Conservation (phyloP, 2,113 vertebrate genomes). For the Gallinago jamesoni region DNA sequence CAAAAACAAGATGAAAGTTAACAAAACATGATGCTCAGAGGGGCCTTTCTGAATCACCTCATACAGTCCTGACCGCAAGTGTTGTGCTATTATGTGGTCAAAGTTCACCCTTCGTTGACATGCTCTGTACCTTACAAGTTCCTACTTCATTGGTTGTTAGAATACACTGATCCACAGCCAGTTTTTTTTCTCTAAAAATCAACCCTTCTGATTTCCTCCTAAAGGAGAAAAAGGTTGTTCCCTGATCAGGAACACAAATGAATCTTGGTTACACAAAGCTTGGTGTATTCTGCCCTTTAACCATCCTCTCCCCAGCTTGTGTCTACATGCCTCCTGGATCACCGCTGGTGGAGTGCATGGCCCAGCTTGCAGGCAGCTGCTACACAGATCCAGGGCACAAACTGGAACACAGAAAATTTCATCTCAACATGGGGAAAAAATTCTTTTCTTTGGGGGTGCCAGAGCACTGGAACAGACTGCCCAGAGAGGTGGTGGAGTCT, state of each 20-base stretch:
- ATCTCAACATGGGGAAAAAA: neutral
- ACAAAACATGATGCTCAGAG: neutral
- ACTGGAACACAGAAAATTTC: neutral
- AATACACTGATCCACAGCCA: neutral
- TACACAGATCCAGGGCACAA: neutral
- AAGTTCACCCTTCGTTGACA: neutral
- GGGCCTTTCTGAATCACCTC: neutral
- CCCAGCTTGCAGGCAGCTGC: neutral
- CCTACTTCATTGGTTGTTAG: neutral
- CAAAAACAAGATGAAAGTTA: neutral
- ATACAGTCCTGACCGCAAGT: neutral
- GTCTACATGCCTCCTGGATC: neutral
- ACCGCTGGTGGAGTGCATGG: accelerated
- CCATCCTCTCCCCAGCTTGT: neutral
- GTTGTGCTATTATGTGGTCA: neutral
- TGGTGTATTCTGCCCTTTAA: neutral
- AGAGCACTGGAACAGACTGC: neutral
- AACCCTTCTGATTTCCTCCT: neutral
- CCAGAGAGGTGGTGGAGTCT: neutral
- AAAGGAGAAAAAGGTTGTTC: neutral
- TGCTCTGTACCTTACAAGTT: neutral
- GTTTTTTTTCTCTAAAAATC: neutral
- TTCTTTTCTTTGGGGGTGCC: neutral
- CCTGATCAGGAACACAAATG: neutral
- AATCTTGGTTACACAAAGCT: neutral